A percentile compares a stretch with the other conserved stretches of the same genome.
Conservation (phyloP, 1,140 invertebrate species). For the Pomacea maculata region DNA sequence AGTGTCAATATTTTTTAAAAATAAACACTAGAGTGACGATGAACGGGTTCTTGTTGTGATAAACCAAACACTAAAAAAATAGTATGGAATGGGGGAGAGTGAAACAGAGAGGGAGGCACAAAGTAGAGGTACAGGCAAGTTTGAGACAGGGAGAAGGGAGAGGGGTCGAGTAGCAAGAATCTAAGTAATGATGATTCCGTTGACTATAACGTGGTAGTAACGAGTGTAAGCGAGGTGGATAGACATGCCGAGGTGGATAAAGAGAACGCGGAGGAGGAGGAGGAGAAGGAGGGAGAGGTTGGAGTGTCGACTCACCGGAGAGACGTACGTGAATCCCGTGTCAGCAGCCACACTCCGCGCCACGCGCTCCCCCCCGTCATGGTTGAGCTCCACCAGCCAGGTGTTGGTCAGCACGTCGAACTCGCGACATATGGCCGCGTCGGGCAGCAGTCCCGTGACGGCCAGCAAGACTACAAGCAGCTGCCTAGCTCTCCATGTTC, state of each 20-base stretch:
- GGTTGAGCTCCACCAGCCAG: constrained; percentile 49
- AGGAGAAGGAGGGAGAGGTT: neutral
- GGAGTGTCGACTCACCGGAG: constrained; percentile 44
- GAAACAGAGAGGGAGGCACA: neutral
- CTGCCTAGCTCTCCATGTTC: constrained; percentile 35
- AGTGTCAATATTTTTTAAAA: too few relatives aligned
- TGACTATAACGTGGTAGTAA: neutral
- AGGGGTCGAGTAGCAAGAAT: neutral
- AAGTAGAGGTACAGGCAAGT: neutral
- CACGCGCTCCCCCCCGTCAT: constrained; percentile 37
- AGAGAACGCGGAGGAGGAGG: neutral
- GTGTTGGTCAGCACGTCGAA: constrained; percentile 49
- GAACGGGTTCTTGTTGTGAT: too few relatives aligned
- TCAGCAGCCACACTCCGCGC: constrained; percentile 47
- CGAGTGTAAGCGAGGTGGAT: neutral
- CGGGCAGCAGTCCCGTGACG: constrained; percentile 28
- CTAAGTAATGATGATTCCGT: neutral
- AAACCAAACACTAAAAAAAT: neutral
- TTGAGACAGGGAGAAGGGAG: neutral
- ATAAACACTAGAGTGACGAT: too few relatives aligned
- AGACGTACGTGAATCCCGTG: constrained; percentile 51
- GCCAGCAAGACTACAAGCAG: constrained; percentile 30
- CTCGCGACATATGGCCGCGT: constrained; percentile 23
- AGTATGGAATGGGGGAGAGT: neutral
- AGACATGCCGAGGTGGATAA: neutral